Evolutionary conservation across 2,113 vertebrate species (phyloP).

Genomic region (Myiozetetes cayanensis): DNA sequence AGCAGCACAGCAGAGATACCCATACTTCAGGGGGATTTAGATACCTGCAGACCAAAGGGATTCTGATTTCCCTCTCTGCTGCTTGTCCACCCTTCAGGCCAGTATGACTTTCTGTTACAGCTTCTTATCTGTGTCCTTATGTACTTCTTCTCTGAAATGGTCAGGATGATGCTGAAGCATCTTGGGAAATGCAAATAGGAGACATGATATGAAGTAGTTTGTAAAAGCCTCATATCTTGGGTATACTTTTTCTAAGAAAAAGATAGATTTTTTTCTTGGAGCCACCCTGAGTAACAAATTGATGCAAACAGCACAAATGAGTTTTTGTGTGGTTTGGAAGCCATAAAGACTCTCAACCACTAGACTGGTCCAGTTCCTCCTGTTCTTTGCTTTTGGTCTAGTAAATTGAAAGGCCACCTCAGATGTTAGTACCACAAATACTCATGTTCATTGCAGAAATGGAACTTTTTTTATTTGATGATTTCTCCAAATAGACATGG

Average conservation of each 20-base stretch:
- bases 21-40: neutral
- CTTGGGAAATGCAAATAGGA: neutral
- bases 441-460: neutral
- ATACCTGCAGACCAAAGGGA: neutral
- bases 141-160: neutral
- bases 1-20: neutral
- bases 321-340: slow-evolving; percentile 50
- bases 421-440: slow-evolving; percentile 41
- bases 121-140: neutral
- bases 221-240: neutral
- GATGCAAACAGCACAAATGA: slow-evolving; percentile 14
- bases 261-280: neutral
- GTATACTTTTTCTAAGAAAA: neutral
- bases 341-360: neutral
- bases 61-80: slow-evolving; percentile 26
- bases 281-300: neutral
- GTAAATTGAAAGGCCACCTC: slow-evolving; percentile 41
- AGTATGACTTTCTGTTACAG: neutral
- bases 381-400: slow-evolving; percentile 7
- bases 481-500: neutral
- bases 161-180: neutral
- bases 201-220: neutral
- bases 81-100: neutral
- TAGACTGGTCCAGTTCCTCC: slow-evolving; percentile 20
- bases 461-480: neutral